Conservation (phyloP, 1,140 invertebrate genomes). For the Formica selysi region DNA sequence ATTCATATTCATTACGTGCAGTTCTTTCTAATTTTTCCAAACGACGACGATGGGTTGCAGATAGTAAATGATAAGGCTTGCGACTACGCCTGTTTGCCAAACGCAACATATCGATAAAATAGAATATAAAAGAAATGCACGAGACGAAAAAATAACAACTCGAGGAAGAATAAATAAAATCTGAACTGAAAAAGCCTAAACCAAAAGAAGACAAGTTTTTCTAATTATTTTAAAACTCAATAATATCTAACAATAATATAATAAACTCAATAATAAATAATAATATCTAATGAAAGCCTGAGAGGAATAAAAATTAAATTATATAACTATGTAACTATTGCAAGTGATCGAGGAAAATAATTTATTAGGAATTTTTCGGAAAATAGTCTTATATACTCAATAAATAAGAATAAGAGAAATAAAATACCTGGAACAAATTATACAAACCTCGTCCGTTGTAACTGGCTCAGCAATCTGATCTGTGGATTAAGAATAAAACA, state of each 20-base stretch:
- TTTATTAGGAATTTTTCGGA: background rate
- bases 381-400: too few species aligned
- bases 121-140: background rate
- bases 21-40: slow-evolving; percentile 7
- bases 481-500: background rate
- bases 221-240: background rate
- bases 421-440: background rate
- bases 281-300: background rate
- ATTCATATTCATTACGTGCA: background rate
- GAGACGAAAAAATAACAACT: background rate
- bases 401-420: too few species aligned
- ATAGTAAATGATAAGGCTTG: slow-evolving; percentile 13
- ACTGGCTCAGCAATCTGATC: background rate
- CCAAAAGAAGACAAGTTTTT: background rate
- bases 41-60: slow-evolving; percentile 4
- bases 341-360: background rate
- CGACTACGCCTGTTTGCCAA: background rate
- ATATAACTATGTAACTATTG: background rate
- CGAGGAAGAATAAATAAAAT: background rate
- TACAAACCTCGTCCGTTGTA: background rate
- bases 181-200: background rate
- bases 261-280: too few species aligned
- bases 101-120: slow-evolving; percentile 3
- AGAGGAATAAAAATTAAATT: background rate
- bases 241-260: background rate